phyloP scores from a whole-genome alignment of 2,888 invertebrate genomes.

The Brenthis hecate region DNA sequence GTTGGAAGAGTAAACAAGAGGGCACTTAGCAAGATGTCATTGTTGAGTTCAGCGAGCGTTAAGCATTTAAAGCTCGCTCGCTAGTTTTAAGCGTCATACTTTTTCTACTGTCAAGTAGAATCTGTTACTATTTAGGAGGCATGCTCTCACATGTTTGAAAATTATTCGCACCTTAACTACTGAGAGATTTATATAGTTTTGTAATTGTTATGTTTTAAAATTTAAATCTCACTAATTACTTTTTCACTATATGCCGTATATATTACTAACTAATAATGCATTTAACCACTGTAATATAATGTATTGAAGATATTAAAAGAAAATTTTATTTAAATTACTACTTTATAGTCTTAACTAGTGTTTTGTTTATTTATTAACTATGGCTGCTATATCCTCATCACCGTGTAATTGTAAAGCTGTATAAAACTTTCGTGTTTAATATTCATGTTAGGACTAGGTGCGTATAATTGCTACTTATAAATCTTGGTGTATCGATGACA shows the following conservation, averaged over 20 bases:
- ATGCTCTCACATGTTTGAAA: constrained; percentile 33
- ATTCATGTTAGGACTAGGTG: constrained; percentile 73
- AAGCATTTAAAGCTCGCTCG: constrained; percentile 38
- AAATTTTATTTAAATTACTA: neutral
- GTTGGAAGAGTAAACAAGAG: constrained; percentile 67
- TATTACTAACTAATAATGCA: too few relatives aligned
- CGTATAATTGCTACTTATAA: constrained; percentile 76
- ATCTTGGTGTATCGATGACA: constrained; percentile 73
- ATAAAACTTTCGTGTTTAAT: constrained; percentile 67
- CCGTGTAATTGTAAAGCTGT: constrained; percentile 63
- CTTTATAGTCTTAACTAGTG: constrained; percentile 2
- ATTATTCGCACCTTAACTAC: neutral
- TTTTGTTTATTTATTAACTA: constrained; percentile 25
- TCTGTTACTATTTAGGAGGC: constrained; percentile 33
- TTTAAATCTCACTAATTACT: neutral
- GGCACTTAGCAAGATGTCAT: constrained; percentile 68
- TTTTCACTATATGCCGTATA: neutral
- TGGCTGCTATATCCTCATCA: constrained; percentile 54
- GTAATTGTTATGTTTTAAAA: neutral
- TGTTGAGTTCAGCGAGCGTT: constrained; percentile 57
- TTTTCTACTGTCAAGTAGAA: constrained; percentile 36
- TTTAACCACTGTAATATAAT: too few relatives aligned
- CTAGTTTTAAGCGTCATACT: constrained; percentile 32
- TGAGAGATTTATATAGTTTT: neutral
- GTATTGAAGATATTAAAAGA: neutral